Conservation (phyloP, 2,113 vertebrate species). For the Empidonax alnorum region DNA sequence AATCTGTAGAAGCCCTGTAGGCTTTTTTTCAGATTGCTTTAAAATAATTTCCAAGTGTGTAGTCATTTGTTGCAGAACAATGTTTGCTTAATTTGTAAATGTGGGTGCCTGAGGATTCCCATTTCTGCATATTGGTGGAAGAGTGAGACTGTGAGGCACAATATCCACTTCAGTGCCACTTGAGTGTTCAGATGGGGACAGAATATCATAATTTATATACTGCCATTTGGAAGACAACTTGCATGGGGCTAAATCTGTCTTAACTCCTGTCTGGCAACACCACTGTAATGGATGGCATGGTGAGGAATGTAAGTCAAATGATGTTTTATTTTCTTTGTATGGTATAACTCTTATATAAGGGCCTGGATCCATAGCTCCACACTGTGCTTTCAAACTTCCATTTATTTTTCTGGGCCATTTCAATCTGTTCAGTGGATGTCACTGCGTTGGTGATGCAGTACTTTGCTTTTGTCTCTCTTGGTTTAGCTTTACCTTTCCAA, state of each 20-base stretch:
- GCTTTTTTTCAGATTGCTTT: constrained; percentile 53
- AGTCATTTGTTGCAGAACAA: constrained; percentile 54
- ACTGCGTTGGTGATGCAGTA: background rate
- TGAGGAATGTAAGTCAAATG: background rate
- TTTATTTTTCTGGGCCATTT: constrained; percentile 14
- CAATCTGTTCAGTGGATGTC: background rate
- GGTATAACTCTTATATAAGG: background rate
- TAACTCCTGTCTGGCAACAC: background rate
- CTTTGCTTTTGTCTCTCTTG: background rate
- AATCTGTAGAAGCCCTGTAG: constrained; percentile 44
- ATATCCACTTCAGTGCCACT: background rate
- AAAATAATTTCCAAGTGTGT: constrained; percentile 45
- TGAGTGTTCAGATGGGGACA: background rate
- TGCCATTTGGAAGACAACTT: background rate
- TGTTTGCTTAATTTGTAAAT: constrained; percentile 49
- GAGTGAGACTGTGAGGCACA: constrained; percentile 1
- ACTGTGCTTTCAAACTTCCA: background rate
- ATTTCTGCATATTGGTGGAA: background rate
- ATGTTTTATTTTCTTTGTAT: constrained; percentile 32
- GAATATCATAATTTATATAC: background rate
- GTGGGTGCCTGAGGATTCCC: constrained; percentile 45
- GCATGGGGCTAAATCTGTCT: background rate
- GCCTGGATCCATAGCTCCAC: background rate
- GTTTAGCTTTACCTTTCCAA: background rate
- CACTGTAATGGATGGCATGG: background rate